Conservation (phyloP, 2,113 vertebrate genomes). For the Triplophysa rosa region DNA sequence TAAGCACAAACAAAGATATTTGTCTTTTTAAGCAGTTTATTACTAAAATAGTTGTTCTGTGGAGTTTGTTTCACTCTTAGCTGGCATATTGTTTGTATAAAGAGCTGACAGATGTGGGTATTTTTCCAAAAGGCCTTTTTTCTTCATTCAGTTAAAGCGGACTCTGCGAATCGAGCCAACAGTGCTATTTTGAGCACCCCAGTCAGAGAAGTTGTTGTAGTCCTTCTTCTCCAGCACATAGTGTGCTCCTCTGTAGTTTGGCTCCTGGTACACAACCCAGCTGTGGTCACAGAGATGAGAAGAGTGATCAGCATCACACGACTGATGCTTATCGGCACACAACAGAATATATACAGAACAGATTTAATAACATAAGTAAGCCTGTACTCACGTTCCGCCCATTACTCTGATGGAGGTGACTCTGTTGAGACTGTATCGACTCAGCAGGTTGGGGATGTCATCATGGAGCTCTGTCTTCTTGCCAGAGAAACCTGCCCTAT, state of each 20-base stretch:
- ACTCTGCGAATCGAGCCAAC: slow-evolving; percentile 73
- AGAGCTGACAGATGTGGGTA: slow-evolving; percentile 6
- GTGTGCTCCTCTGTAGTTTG: slow-evolving; percentile 75
- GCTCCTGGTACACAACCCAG: slow-evolving; percentile 77
- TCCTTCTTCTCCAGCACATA: slow-evolving; percentile 75
- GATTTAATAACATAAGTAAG: background rate
- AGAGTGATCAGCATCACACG: background rate
- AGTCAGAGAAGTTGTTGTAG: slow-evolving; percentile 75
- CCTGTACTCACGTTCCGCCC: slow-evolving; percentile 65
- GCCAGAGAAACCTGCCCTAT: slow-evolving; percentile 70
- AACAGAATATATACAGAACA: background rate
- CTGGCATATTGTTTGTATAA: slow-evolving; percentile 53
- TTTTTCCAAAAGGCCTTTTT: background rate
- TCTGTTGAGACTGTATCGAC: slow-evolving; percentile 69
- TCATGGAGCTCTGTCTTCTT: slow-evolving; percentile 78
- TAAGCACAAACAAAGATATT: slow-evolving; percentile 34
- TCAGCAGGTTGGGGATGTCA: slow-evolving; percentile 74
- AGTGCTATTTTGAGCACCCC: slow-evolving; percentile 73
- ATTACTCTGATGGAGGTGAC: slow-evolving; percentile 71
- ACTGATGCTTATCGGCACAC: background rate
- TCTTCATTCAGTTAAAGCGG: slow-evolving; percentile 68
- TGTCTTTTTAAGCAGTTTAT: slow-evolving; percentile 65
- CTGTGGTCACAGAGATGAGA: slow-evolving; percentile 49
- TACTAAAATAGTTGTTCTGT: slow-evolving; percentile 63
- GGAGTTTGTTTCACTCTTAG: slow-evolving; percentile 29